Evolutionary conservation across 2,888 invertebrate genomes (phyloP).

Genomic region (Cheilosia soror): DNA sequence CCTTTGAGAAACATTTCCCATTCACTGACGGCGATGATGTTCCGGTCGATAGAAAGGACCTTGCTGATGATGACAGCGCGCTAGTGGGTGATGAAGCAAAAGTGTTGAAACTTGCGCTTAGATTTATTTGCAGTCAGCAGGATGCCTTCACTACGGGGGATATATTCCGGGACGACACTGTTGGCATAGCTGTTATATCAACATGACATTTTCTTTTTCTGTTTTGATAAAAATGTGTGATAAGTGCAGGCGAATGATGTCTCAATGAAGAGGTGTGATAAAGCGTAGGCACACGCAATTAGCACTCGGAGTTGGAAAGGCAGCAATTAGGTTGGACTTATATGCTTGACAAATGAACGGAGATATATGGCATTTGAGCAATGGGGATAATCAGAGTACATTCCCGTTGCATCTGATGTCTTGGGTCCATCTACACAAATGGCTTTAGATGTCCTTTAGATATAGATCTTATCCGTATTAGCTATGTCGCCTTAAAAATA

Average conservation of each 20-base stretch:
- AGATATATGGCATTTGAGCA: too few relatives aligned
- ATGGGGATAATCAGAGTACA: too few relatives aligned
- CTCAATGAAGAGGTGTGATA: background rate
- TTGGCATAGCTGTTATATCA: slow-evolving; percentile 14
- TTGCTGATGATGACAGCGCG: slow-evolving; percentile 49
- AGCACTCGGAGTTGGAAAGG: background rate
- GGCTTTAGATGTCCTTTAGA: too few relatives aligned
- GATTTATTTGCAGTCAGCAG: slow-evolving; percentile 56
- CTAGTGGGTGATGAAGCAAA: slow-evolving; percentile 39
- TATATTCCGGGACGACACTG: slow-evolving; percentile 20
- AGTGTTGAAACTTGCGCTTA: slow-evolving; percentile 52
- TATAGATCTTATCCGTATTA: too few relatives aligned
- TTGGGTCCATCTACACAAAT: too few relatives aligned
- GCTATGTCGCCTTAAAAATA: too few relatives aligned
- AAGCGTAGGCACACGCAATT: background rate
- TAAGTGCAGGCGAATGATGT: background rate
- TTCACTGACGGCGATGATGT: slow-evolving; percentile 56
- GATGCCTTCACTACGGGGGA: slow-evolving; percentile 8
- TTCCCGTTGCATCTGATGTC: too few relatives aligned
- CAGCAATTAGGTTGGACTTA: background rate
- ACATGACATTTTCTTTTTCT: slow-evolving; percentile 34
- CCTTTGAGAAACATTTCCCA: slow-evolving; percentile 53
- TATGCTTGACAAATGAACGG: too few relatives aligned
- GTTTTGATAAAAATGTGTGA: background rate
- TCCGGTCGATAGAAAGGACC: slow-evolving; percentile 49